Conservation (phyloP, 1,140 invertebrate genomes). For the Dendrolimus kikuchii region DNA sequence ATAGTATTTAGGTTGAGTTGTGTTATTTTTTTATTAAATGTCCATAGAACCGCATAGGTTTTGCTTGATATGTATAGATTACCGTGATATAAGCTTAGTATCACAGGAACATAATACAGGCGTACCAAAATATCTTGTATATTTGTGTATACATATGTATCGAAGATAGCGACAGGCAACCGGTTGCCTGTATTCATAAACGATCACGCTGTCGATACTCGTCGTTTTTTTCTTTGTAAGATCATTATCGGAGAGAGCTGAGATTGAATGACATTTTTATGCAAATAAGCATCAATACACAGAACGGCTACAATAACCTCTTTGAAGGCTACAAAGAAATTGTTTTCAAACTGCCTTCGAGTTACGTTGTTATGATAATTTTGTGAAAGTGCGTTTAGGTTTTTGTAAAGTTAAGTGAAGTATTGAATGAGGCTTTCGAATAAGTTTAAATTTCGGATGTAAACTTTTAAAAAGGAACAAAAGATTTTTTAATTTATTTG, state of each 20-base stretch:
- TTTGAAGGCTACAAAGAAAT: conserved; percentile 32
- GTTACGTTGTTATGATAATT: conserved; percentile 41
- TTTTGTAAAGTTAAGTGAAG: not conserved
- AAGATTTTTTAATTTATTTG: too few species aligned
- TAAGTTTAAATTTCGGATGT: not conserved
- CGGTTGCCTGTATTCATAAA: too few species aligned
- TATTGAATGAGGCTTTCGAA: not conserved
- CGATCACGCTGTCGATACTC: not conserved
- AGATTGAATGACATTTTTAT: conserved; percentile 29
- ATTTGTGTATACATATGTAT: too few species aligned
- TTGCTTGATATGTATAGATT: too few species aligned
- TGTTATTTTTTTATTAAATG: too few species aligned
- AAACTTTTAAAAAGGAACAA: not conserved
- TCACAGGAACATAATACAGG: too few species aligned
- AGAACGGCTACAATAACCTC: conserved; percentile 23
- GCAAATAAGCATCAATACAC: conserved; percentile 23
- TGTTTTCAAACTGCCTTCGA: conserved; percentile 27
- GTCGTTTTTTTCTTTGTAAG: conserved; percentile 7
- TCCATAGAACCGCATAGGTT: too few species aligned
- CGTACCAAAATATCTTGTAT: too few species aligned
- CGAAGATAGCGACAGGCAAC: too few species aligned
- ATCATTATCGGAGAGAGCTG: conserved; percentile 12
- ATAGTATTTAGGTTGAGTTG: too few species aligned
- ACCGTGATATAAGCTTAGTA: too few species aligned
- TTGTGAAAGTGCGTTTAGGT: conserved; percentile 31